These are phyloP conservation scores for Indicator indicator DNA, from an alignment of 2,113 vertebrate genomes.

Conservation along the genomic window DNA sequence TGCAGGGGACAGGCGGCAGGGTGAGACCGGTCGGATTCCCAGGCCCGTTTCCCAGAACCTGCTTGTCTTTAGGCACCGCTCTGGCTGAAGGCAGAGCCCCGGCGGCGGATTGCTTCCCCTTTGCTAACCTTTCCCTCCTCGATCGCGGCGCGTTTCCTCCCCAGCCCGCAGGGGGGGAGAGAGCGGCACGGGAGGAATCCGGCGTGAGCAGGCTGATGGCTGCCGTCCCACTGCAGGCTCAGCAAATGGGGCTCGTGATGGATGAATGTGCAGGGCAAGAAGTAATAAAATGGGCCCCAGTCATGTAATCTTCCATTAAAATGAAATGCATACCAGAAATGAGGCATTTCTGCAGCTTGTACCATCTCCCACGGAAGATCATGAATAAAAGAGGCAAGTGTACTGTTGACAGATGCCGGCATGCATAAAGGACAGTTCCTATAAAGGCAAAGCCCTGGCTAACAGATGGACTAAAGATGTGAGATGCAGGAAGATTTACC, in stretches of 20 bases:
- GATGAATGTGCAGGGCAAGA: constrained; percentile 72
- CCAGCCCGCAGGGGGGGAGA: neutral
- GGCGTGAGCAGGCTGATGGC: constrained; percentile 56
- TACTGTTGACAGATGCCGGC: constrained; percentile 81
- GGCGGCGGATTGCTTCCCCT: neutral
- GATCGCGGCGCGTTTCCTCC: neutral
- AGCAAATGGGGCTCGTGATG: constrained; percentile 74
- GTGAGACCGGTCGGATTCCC: neutral
- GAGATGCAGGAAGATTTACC: constrained; percentile 84
- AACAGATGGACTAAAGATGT: constrained; percentile 87
- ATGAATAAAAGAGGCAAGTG: constrained; percentile 79
- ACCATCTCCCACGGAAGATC: constrained; percentile 77
- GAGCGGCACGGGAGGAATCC: constrained; percentile 24
- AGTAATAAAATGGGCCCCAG: constrained; percentile 78
- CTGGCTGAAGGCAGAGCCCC: neutral
- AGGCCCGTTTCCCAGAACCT: neutral
- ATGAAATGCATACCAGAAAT: constrained; percentile 79
- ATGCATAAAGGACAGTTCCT: constrained; percentile 81
- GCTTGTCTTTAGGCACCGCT: neutral
- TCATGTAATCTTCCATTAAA: constrained; percentile 79
- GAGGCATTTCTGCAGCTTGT: constrained; percentile 75
- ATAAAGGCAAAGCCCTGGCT: constrained; percentile 78
- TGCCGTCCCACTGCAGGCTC: constrained; percentile 56
- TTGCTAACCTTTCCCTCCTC: constrained; percentile 21
- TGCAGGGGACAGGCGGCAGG: fast-evolving